Base-by-base conservation (phyloP, 2,797 vertebrate species). In the Lacerta bilineata region DNA sequence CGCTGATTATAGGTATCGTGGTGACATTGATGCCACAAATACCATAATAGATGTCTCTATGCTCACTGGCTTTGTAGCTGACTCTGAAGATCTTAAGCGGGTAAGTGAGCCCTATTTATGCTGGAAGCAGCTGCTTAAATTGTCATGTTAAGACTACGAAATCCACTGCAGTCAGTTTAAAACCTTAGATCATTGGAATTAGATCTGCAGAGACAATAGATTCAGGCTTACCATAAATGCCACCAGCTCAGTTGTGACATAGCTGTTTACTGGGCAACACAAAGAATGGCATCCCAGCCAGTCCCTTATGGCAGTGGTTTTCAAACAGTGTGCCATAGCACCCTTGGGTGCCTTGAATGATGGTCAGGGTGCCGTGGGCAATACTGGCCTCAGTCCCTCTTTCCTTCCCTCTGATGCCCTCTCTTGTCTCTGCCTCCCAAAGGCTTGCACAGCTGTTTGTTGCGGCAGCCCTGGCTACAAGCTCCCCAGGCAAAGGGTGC, bases 1-100 rank as follows among this genome's bases (percentile, higher is more conserved):
- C 36, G 27, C 13, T 25, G 76, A 20, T 39, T 25, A 5, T 86
- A 98, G 98, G 76, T 96, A 94, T 90, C 95, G 93, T 83, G 91
- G 20, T 0, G 1, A 88, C 0, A 90, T 50, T 1, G 97, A 98
- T 90, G 97, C 98, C 74, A 93, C 95, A 20, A 97, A 98, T 98
- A 96, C 98, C 18, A 95, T 98, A 89, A 91, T 98, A 9, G 98
- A 98, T 0, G 93, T 98, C 71, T 97, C 98, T 85, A 95, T 98
- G 94, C 96, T 98, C 80, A 98, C 98, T 0, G 98, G 98, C 41
- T 98, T 97, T 80, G 89, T 84, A 0, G 95, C 94, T 0, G 96
- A 98, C 78, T 76, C 71, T 2, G 75, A 89, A 0, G 98, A 98
- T 92, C 96, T 98, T 43, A 84, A 94, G 7, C 55, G 27, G 84